These are phyloP conservation scores for Caenorhabditis sp. DNA, from an alignment of 2,888 invertebrate genomes.

Conservation along the genomic window DNA sequence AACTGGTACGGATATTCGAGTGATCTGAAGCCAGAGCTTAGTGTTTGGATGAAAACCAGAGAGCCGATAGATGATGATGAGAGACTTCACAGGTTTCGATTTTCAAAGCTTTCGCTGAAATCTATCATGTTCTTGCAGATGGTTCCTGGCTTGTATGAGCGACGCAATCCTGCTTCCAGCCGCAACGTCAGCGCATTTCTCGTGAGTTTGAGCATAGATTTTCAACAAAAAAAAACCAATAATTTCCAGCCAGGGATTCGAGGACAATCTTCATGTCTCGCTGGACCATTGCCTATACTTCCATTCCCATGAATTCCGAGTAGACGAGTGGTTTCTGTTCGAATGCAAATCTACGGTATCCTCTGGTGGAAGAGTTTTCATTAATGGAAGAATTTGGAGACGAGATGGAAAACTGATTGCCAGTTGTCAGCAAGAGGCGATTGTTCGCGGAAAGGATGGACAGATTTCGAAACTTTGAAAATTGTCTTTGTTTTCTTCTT, in stretches of 20 bases:
- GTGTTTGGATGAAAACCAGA: slow-evolving; percentile 65
- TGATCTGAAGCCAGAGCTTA: slow-evolving; percentile 37
- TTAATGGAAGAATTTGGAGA: slow-evolving; percentile 75
- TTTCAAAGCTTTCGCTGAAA: too few species aligned
- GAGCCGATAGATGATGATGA: slow-evolving; percentile 54
- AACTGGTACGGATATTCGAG: slow-evolving; percentile 62
- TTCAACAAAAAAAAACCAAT: too few species aligned
- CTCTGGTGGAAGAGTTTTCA: slow-evolving; percentile 73
- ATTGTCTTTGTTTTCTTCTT: too few species aligned
- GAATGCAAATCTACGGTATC: slow-evolving; percentile 67
- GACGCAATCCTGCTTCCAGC: slow-evolving; percentile 69
- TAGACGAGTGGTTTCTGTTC: slow-evolving; percentile 81
- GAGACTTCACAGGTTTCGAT: slow-evolving; percentile 70
- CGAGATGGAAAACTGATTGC: slow-evolving; percentile 77
- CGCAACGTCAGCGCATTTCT: slow-evolving; percentile 74
- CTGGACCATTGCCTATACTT: slow-evolving; percentile 80
- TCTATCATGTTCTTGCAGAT: too few species aligned
- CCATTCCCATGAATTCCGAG: slow-evolving; percentile 71
- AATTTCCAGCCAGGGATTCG: slow-evolving; percentile 65
- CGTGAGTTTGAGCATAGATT: slow-evolving; percentile 16
- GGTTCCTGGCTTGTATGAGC: slow-evolving; percentile 66
- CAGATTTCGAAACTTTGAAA: slow-evolving; percentile 41
- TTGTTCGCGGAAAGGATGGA: slow-evolving; percentile 71
- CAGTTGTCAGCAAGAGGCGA: slow-evolving; percentile 69
- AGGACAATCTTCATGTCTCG: slow-evolving; percentile 75